Evolutionary conservation across 2,888 invertebrate genomes (phyloP).

Genomic region (Drosophila merina): DNA sequence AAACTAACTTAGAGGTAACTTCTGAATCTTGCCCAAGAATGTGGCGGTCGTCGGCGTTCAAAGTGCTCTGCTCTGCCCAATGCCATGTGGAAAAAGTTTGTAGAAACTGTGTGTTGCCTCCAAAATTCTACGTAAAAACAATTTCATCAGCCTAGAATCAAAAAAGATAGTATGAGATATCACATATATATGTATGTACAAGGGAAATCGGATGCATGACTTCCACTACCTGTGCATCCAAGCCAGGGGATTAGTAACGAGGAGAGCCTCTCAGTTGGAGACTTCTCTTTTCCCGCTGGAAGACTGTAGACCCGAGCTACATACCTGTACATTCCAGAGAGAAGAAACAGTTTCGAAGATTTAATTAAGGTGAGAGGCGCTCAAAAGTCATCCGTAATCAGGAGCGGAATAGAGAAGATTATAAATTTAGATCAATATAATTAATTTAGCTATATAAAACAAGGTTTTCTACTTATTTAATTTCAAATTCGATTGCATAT

Average conservation of each 20-base stretch:
- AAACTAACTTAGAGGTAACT: slow-evolving; percentile 54
- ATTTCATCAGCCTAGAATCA: slow-evolving; percentile 11
- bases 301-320: slow-evolving; percentile 24
- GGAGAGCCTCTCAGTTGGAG: slow-evolving; percentile 18
- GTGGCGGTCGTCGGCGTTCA: slow-evolving; percentile 60
- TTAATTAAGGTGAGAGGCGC: slow-evolving; percentile 7
- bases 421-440: too few relatives aligned
- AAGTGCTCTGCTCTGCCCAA: slow-evolving; percentile 31
- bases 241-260: slow-evolving; percentile 8
- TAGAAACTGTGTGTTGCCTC: slow-evolving; percentile 2
- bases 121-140: slow-evolving; percentile 32
- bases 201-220: slow-evolving; percentile 21
- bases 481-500: too few relatives aligned
- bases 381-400: slow-evolving; percentile 9
- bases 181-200: neutral
- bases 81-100: slow-evolving; percentile 30
- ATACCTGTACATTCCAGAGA: slow-evolving; percentile 19
- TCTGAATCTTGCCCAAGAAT: slow-evolving; percentile 66
- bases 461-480: too few relatives aligned
- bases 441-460: too few relatives aligned
- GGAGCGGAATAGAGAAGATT: slow-evolving; percentile 4
- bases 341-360: slow-evolving; percentile 46
- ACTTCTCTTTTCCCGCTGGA: slow-evolving; percentile 13
- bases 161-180: slow-evolving; percentile 19
- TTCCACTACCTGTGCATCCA: slow-evolving; percentile 56